Base-by-base conservation (phyloP, 2,888 invertebrate genomes). In the Athalia rosae region DNA sequence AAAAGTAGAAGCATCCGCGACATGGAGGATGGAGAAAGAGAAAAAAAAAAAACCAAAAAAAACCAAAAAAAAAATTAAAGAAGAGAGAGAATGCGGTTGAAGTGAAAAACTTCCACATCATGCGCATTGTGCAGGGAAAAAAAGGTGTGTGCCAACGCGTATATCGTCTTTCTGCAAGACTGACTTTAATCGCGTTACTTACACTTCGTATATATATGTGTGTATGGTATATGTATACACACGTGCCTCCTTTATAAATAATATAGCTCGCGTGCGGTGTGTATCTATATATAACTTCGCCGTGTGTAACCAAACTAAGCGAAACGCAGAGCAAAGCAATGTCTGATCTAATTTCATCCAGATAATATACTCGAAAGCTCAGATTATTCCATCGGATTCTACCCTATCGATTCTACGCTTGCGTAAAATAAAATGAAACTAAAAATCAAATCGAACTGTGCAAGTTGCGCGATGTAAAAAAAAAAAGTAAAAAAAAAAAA, bases 101-200 rank as follows among this genome's bases (percentile, higher is more conserved):
- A 61, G 8, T 6, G 15, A 45, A 28, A 15, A 61, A 28, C 41
- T 15, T 45, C n/a, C 41, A n/a, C 8, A 15, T 66, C 15, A n/a
- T 6, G 13, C 66, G 9, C 13, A 15, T 47, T 48, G 13, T 28
- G 28, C 28, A 13, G 15, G 28, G 45, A 43, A 13, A 15, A 13
- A 15, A 9, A 11, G 50, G 28, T 11, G 11, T 11, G 50, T 9
- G 79, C 79, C 78, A 66, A 79, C 80, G 81, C 87, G 79, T 88
- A 28, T 28, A 88, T 88, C 88, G 85, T 85, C 84, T 88, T 88
- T 88, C 88, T 87, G 83, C 87, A 87, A 86, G 84, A 84, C 80
- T 69, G 41, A 13, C 48, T 56, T 15, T 69, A 69, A 69, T 69
- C 69, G 56, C 56, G 69, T 69, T 69, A 69, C 28, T 28, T 28